Conservation (phyloP, 2,888 invertebrate genomes). For the Sepioteuthis lessoniana region DNA sequence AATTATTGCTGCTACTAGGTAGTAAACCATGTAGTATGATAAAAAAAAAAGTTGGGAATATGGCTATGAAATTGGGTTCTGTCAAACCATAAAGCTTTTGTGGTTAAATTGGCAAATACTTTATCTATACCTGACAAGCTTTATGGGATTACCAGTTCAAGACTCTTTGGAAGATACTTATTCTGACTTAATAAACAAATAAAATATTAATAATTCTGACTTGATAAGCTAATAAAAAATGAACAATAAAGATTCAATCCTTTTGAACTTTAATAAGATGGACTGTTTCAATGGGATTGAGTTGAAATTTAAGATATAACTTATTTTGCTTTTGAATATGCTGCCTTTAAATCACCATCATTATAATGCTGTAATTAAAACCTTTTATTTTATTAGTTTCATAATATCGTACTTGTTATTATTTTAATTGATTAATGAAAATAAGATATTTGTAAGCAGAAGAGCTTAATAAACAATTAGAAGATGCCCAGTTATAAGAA, state of each 20-base stretch:
- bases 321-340: not conserved
- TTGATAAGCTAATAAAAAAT: not conserved
- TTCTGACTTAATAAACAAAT: too few species aligned
- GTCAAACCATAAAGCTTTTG: too few species aligned
- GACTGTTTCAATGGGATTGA: not conserved
- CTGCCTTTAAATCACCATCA: not conserved
- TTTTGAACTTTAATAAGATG: not conserved
- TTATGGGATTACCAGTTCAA: too few species aligned
- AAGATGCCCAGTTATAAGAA: not conserved
- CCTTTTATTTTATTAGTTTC: not conserved
- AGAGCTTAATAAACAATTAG: not conserved
- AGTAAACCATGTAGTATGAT: too few species aligned
- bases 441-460: not conserved
- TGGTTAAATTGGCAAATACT: too few species aligned
- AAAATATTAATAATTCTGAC: too few species aligned
- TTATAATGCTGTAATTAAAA: not conserved
- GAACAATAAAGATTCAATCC: not conserved
- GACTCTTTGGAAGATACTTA: too few species aligned
- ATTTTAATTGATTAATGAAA: not conserved
- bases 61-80: too few species aligned
- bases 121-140: too few species aligned
- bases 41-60: too few species aligned
- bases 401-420: not conserved
- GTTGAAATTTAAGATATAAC: not conserved
- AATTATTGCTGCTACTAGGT: too few species aligned